Evolutionary conservation across 2,797 vertebrate genomes (phyloP), one percentile per base, ranked within the genome.

Genomic region (Denticeps clupeoides): DNA sequence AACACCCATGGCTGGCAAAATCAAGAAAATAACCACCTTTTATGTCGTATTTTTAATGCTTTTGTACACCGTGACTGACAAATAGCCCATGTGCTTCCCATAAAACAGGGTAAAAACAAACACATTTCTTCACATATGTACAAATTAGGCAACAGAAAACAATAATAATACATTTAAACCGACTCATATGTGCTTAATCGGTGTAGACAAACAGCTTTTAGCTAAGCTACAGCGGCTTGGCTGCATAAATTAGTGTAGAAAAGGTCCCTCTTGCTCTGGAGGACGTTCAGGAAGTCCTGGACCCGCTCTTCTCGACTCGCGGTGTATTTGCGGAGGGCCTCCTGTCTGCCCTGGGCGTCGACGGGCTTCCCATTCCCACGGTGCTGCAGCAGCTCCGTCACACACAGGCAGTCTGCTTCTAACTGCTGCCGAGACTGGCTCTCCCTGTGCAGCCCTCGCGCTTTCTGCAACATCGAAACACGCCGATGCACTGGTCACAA

Each of bases 261-360:
- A 45, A 86, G 72, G 67, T 75, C 84, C 72, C 89, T 84, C 71
- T 94, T 97, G 69, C 85, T 79, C 67, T 91, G 87, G 58, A 99
- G 78, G 3, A 83, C 84, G 43, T 72, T 57, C 44, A 97, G 70
- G 69, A 98, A 98, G 68, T 84, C 75, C 53, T 81, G 83, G 63
- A 91, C 82, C 49, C 93, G 82, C 66, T 90, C 80, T 62, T 94
- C 90, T 27, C 92, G 69, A 61, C 75, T 73, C 58, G 80, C 64
- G 0, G 65, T 73, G 74, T 87, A 85, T 55, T 65, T 83, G 61
- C 72, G 79, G 78, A 97, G 70, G 5, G 79, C 82, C 4, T 82
- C 82, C 59, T 83, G 79, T 62, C 75, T 81, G 50, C 74, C 80
- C 37, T 67, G 77, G 48, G 70, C 21, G 19, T 93, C 89, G 27